Conservation (phyloP, 2,888 invertebrate genomes). For the Homarus gammarus region DNA sequence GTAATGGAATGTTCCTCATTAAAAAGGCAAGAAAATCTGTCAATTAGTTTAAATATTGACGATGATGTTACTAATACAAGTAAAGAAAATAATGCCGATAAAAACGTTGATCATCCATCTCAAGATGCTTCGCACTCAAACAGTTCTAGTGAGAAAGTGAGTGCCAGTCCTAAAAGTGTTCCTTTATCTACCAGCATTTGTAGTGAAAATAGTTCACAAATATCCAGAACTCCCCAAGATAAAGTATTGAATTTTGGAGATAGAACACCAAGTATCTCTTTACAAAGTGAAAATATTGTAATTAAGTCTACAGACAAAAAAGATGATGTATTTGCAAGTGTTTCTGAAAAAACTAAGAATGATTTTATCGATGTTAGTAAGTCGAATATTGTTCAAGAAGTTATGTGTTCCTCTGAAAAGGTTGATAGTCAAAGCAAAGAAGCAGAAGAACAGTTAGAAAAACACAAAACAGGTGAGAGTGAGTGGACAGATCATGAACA, state of each 20-base stretch:
- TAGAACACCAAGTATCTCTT: neutral
- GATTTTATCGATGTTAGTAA: neutral
- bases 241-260: neutral
- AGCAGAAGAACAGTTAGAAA: constrained; percentile 1
- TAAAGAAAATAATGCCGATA: neutral
- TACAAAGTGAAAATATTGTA: neutral
- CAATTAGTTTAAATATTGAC: neutral
- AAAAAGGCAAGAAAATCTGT: neutral
- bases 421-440: neutral
- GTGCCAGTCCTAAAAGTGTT: neutral
- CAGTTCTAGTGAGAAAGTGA: constrained; percentile 11
- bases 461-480: no score
- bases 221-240: constrained; percentile 6
- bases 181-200: neutral
- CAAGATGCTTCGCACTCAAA: neutral
- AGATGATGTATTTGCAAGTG: neutral
- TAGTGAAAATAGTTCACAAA: constrained; percentile 3
- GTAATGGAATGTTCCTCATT: neutral
- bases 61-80: neutral
- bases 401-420: neutral
- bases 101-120: neutral
- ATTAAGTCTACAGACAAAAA: neutral
- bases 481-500: neutral
- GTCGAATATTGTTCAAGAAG: constrained; percentile 2
- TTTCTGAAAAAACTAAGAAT: neutral